Evolutionary conservation across 2,888 invertebrate species (phyloP), one percentile per base, ranked within the genome.

Genomic region (Pammene fasciana): DNA sequence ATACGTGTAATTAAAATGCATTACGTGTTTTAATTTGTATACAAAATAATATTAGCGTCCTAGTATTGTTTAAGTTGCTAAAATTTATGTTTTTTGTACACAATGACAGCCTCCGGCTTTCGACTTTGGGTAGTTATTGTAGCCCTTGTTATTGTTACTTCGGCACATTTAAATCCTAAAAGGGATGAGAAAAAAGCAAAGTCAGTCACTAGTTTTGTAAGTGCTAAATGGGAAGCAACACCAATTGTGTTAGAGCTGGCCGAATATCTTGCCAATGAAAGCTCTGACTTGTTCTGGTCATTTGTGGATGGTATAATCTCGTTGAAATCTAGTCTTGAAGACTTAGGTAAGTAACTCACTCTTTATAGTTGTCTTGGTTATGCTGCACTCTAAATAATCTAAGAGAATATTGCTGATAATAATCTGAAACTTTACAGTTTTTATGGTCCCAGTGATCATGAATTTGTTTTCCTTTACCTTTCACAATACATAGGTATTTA

Each of bases 161-260:
- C 84, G 72, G 83, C 84, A 65, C 78, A 78, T 54, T 81, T 82
- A 78, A 75, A 76, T 72, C 75, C 76, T 50, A 88, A 85, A 76
- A 80, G 85, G 62, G 86, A 87, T 76, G 90, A 90, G 74, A 92
- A 86, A 77, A 96, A 95, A 83, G 88, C 94, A 13, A 97, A 97
- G 89, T 96, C 97, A 65, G 97, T 98, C 14, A 97, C 97, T 14
- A 96, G 97, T 36, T 94, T 97, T 66, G 94, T 99, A 46, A 97
- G 98, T 87, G 97, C 99, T 1, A 98, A 99, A 94, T 99, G 99
- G 99, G 94, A 95, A 75, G 95, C 96, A 65, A 98, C 99, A 16
- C 99, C 99, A 9, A 90, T 99, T 65, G 94, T 97, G 56, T 93
- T 99, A 70, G 99, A 99, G 93, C 95, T 97, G 43, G 97, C 98